Evolutionary conservation across 1,140 invertebrate genomes (phyloP), one percentile per base, ranked within the genome.

Genomic region (Parasteatoda tepidariorum): DNA sequence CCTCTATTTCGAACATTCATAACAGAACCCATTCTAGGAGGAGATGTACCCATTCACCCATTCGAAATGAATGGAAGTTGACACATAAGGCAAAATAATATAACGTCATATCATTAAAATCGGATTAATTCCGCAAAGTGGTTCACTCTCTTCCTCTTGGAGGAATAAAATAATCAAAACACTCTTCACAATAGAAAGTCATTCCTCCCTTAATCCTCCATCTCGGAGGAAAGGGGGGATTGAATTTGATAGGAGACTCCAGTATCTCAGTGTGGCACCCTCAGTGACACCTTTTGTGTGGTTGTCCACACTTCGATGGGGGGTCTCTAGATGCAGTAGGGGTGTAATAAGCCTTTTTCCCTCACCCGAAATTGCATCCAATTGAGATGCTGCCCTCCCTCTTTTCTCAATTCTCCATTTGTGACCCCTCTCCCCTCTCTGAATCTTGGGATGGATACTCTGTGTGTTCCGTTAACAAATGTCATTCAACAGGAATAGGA

Each of bases 121-220:
- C 76, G 76, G 76, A 79, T 79, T 79, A 79, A 79, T 79, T 79
- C 76, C 64, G 22, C 62, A 67, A 68, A 79, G 64, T 79, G 71
- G 30, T 34, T 71, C 3, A n/a, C 18, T 26, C 57, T 26, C 28
- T 30, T 11, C 61, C 61, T 64, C 28, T 33, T n/a, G 7, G 9
- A 34, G 22, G 34, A 61, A 34, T 57, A n/a, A 79, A 74, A 64
- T 64, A 76, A 55, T 76, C 57, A 64, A 62, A 62, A 64, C 73
- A 62, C 59, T 74, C 71, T 15, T 28, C 62, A 79, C 76, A 79
- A 79, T 67, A 28, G 76, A 79, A 79, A 79, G 76, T 79, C 76
- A 79, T 79, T 48, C 18, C 33, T 15, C 28, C n/a, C 30, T 48
- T 79, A 79, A 79, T 79, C 76, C 76, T 54, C 76, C 64, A 79